phyloP scores from a whole-genome alignment of 1,140 invertebrate genomes.

The Drosophila erecta region DNA sequence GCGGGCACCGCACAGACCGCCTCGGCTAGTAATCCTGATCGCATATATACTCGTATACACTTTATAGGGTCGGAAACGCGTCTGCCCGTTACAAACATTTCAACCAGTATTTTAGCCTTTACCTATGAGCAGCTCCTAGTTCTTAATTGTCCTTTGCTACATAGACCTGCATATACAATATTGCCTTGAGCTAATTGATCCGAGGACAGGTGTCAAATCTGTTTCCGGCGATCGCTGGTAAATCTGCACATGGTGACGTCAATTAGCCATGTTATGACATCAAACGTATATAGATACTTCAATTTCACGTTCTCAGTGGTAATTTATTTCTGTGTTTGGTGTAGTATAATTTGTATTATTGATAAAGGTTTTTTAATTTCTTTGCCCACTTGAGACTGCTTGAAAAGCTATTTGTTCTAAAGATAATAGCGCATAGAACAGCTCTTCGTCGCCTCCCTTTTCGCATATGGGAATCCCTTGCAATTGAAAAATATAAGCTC shows the following conservation, averaged over 20 bases:
- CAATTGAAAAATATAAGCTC: background rate
- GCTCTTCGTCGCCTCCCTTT: background rate
- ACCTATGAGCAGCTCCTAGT: too few species aligned
- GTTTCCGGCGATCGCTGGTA: slow-evolving; percentile 1
- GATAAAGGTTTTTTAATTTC: slow-evolving; percentile 60
- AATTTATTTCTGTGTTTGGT: slow-evolving; percentile 25
- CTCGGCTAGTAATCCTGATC: too few species aligned
- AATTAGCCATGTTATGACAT: slow-evolving; percentile 65
- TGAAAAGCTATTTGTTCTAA: slow-evolving; percentile 14
- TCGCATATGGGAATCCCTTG: background rate
- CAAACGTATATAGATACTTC: slow-evolving; percentile 47
- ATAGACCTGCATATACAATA: background rate
- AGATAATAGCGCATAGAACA: slow-evolving; percentile 11
- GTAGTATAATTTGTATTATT: slow-evolving; percentile 51
- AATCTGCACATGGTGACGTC: slow-evolving; percentile 59
- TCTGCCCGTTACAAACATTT: too few species aligned
- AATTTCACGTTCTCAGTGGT: slow-evolving; percentile 42
- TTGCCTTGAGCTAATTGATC: background rate
- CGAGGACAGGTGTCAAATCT: slow-evolving; percentile 16
- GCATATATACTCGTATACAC: too few species aligned
- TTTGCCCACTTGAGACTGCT: slow-evolving; percentile 14
- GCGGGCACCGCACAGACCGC: too few species aligned
- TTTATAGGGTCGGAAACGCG: too few species aligned
- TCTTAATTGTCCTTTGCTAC: background rate
- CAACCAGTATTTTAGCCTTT: too few species aligned